A percentile compares a stretch with the other conserved stretches of the same genome.
Conservation (phyloP, 1,140 invertebrate species). For the Heliconius congener region DNA sequence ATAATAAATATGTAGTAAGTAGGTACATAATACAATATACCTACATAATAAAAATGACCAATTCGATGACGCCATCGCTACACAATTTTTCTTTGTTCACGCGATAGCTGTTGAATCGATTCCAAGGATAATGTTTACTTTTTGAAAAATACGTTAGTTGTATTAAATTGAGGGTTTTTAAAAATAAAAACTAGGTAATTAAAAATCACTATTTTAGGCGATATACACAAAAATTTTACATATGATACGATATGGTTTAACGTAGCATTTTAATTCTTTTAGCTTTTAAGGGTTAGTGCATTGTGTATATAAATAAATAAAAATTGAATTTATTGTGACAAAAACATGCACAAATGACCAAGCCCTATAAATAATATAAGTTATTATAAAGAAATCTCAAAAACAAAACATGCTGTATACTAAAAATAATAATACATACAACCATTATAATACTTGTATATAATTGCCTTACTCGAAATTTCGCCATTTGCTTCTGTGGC, state of each 20-base stretch:
- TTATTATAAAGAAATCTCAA: slow-evolving; percentile 9
- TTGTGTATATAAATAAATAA: not conserved
- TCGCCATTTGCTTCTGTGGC: slow-evolving; percentile 74
- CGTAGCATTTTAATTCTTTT: not conserved
- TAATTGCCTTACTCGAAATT: slow-evolving; percentile 72
- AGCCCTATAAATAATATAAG: not conserved
- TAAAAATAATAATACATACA: slow-evolving; percentile 72
- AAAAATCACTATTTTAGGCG: no score
- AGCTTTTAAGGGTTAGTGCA: not conserved
- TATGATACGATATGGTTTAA: no score
- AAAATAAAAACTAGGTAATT: no score
- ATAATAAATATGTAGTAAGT: no score
- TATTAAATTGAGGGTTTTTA: no score
- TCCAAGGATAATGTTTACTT: not conserved
- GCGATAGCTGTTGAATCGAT: not conserved
- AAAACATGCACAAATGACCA: slow-evolving; percentile 5
- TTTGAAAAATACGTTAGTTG: not conserved
- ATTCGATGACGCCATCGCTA: not conserved
- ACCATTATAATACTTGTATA: slow-evolving; percentile 76
- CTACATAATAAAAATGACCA: not conserved
- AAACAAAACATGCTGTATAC: slow-evolving; percentile 54
- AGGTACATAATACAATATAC: no score
- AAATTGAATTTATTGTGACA: not conserved
- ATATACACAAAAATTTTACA: no score
- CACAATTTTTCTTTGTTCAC: not conserved